These are phyloP conservation scores for Melanotaenia trifasciata DNA, from an alignment of 2,797 vertebrate species.

Conservation along the genomic window DNA sequence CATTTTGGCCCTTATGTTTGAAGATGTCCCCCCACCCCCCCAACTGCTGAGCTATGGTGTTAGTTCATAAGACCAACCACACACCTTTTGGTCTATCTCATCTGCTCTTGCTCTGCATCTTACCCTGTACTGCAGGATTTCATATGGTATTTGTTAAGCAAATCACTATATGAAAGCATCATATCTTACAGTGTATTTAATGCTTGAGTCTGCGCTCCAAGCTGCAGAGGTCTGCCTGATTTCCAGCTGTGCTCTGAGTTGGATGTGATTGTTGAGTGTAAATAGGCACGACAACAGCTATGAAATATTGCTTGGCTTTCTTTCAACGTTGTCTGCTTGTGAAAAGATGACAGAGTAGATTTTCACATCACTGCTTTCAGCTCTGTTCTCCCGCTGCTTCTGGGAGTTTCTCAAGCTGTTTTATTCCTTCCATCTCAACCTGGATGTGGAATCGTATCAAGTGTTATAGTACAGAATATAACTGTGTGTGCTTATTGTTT, in stretches of 20 bases:
- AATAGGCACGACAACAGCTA: slow-evolving; percentile 25
- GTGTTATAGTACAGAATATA: not conserved
- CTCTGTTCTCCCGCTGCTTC: slow-evolving; percentile 28
- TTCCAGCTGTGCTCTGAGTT: slow-evolving; percentile 17
- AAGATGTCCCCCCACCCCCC: no score
- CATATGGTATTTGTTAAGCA: not conserved
- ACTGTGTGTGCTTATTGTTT: slow-evolving; percentile 4
- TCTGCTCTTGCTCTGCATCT: no score
- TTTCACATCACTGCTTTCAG: slow-evolving; percentile 23
- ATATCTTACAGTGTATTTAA: slow-evolving; percentile 1
- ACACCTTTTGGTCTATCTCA: no score
- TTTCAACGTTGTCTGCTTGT: slow-evolving; percentile 18
- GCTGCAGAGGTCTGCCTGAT: slow-evolving; percentile 9
- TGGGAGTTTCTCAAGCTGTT: slow-evolving; percentile 31
- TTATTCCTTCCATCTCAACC: slow-evolving; percentile 23
- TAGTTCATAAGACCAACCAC: no score
- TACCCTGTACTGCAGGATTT: not conserved
- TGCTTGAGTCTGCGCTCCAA: not conserved
- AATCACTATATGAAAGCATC: not conserved
- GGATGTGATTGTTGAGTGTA: slow-evolving; percentile 26
- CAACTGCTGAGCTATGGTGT: no score
- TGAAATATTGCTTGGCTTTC: slow-evolving; percentile 27
- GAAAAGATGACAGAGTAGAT: slow-evolving; percentile 32
- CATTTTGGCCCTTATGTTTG: not conserved
- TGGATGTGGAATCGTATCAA: slow-evolving; percentile 26